Conservation (phyloP, 2,797 vertebrate genomes). For the Amblyraja radiata region DNA sequence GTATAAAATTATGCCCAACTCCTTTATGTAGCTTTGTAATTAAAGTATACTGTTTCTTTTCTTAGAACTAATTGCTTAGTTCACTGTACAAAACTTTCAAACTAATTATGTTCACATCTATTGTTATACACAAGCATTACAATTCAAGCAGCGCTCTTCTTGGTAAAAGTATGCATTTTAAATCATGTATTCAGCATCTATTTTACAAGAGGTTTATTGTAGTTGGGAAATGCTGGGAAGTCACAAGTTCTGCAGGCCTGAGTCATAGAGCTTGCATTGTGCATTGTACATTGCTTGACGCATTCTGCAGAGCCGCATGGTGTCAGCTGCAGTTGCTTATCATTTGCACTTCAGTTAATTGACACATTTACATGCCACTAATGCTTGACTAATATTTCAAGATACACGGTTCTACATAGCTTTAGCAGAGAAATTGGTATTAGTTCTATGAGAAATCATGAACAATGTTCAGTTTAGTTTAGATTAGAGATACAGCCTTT, state of each 20-base stretch:
- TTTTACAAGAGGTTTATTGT: constrained; percentile 28
- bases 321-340: constrained; percentile 17
- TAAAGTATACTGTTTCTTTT: background rate
- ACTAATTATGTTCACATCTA: background rate
- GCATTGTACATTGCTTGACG: constrained; percentile 2
- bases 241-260: constrained; percentile 29
- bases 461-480: background rate
- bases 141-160: background rate
- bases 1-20: background rate
- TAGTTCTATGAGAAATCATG: background rate
- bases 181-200: constrained; percentile 12
- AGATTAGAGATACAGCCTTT: no score
- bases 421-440: background rate
- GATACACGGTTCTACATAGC: background rate
- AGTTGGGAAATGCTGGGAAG: background rate
- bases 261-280: constrained; percentile 30
- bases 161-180: constrained; percentile 5
- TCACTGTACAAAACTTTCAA: background rate
- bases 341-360: constrained; percentile 11
- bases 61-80: background rate
- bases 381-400: background rate
- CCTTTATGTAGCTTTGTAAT: background rate
- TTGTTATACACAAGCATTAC: background rate
- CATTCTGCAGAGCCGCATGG: background rate
- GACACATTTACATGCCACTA: background rate